These are phyloP conservation scores for Bradysia coprophila DNA, from an alignment of 1,140 invertebrate genomes.

Conservation along the genomic window DNA sequence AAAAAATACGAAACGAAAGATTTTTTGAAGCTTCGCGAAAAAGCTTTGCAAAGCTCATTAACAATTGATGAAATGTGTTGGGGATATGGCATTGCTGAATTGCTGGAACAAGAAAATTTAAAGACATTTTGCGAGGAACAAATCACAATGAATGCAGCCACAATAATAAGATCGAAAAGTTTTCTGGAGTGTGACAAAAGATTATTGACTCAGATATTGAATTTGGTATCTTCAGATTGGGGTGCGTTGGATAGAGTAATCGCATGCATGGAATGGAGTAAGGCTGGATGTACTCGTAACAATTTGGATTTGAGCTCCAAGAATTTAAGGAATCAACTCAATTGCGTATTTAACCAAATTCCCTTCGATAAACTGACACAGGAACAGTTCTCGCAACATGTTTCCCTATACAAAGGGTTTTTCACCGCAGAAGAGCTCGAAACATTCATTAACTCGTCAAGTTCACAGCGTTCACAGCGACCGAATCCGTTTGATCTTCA, in stretches of 20 bases:
- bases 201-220: background rate
- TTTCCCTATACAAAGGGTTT: background rate
- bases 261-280: background rate
- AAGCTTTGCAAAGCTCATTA: no score
- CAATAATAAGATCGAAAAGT: background rate
- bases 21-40: no score
- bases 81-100: background rate
- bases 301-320: background rate
- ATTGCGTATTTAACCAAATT: background rate
- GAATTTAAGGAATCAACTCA: background rate
- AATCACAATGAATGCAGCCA: background rate
- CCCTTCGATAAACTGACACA: background rate
- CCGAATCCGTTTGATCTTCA: no score
- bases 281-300: background rate
- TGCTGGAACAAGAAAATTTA: background rate
- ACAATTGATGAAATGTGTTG: background rate
- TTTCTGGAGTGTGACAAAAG: background rate
- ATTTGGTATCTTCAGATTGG: background rate
- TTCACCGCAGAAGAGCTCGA: background rate
- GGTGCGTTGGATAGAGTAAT: background rate
- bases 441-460: background rate
- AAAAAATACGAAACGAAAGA: no score
- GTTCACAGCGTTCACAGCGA: no score
- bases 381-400: background rate
- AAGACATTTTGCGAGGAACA: background rate